A percentile compares a stretch with the other conserved stretches of the same genome.
Conservation (phyloP, 2,797 vertebrate species). For the Notamacropus eugenii region DNA sequence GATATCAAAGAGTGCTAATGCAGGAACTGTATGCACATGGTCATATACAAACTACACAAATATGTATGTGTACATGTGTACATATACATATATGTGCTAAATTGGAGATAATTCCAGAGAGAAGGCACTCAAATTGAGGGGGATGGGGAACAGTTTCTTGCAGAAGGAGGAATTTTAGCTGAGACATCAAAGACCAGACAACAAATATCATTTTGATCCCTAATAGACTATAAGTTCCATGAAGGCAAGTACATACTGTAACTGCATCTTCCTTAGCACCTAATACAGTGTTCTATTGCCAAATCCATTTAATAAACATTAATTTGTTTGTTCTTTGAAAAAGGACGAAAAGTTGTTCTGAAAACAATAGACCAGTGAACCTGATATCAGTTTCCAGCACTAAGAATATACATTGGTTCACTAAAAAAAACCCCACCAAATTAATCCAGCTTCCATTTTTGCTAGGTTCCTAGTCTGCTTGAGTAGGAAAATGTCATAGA, state of each 20-base stretch:
- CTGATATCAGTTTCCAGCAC: background rate
- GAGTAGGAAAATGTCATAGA: background rate
- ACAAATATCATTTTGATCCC: background rate
- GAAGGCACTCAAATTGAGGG: background rate
- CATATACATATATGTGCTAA: background rate
- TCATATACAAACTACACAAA: background rate
- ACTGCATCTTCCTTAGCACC: background rate
- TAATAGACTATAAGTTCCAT: background rate
- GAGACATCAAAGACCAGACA: background rate
- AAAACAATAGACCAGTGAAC: background rate
- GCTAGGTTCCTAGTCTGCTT: background rate
- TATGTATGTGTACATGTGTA: background rate
- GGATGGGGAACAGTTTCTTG: background rate
- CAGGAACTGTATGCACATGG: background rate
- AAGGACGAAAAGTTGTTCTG: constrained; percentile 1
- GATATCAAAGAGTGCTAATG: background rate
- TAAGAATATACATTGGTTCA: background rate
- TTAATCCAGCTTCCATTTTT: background rate
- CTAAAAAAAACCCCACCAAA: background rate
- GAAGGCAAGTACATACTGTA: background rate
- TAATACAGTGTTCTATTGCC: background rate
- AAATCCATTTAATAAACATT: background rate
- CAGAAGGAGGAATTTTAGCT: background rate
- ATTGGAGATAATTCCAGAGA: background rate
- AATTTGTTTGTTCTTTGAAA: background rate